phyloP scores from a whole-genome alignment of 2,797 vertebrate genomes.

The Cossypha caffra region DNA sequence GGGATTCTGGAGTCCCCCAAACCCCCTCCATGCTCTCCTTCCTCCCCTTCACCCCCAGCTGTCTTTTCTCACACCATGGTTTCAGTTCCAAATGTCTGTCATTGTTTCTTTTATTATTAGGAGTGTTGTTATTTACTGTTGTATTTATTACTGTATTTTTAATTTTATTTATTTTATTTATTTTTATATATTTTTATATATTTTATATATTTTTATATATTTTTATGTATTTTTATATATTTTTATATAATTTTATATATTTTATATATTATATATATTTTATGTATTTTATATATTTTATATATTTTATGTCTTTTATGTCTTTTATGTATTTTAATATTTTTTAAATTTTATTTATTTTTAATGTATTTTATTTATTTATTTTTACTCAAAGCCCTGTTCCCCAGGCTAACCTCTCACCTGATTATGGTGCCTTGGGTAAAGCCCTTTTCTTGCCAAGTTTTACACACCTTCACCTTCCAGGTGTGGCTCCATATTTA shows the following conservation, averaged over 20 bases:
- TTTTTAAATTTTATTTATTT: background rate
- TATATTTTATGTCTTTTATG: background rate
- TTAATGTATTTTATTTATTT: background rate
- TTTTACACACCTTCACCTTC: background rate
- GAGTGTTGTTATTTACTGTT: background rate
- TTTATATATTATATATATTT: background rate
- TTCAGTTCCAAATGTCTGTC: background rate
- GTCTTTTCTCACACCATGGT: background rate
- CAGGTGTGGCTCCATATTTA: background rate
- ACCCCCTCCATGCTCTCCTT: accelerated
- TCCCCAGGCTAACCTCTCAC: background rate
- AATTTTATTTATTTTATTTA: background rate
- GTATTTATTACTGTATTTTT: background rate
- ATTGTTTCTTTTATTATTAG: background rate
- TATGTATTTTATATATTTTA: background rate
- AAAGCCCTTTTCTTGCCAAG: background rate
- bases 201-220: too few relatives aligned
- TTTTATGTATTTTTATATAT: background rate
- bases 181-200: background rate
- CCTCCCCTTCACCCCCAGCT: background rate
- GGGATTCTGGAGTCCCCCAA: background rate
- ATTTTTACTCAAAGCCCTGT: background rate
- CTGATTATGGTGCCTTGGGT: background rate
- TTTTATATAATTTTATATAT: too few relatives aligned
- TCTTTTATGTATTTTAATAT: too few relatives aligned